Percentiles rank a stretch among this genome's conserved stretches.
These are phyloP conservation scores for Rhinoderma darwinii DNA, from an alignment of 2,113 vertebrate species.

Conservation along the genomic window DNA sequence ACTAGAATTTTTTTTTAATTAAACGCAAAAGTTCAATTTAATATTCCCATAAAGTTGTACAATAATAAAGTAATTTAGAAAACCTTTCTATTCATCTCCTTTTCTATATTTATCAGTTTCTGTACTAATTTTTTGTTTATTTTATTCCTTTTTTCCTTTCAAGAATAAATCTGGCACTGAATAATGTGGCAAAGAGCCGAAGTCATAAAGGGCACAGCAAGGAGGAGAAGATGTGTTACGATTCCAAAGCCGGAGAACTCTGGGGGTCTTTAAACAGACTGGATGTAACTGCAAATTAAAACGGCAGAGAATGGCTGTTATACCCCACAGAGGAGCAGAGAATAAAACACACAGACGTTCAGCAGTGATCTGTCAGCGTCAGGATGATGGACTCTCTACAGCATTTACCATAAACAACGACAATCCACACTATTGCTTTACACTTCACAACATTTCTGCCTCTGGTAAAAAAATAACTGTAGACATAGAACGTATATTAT, in stretches of 20 bases:
- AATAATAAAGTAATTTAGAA: too few relatives aligned
- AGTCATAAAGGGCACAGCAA: slow-evolving; percentile 15
- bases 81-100: too few relatives aligned
- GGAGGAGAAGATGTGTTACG: not conserved
- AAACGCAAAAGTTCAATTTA: too few relatives aligned
- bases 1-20: too few relatives aligned
- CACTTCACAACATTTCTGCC: slow-evolving; percentile 9
- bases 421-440: not conserved
- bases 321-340: not conserved
- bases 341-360: slow-evolving; percentile 27
- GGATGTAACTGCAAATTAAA: slow-evolving; percentile 43
- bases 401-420: slow-evolving; percentile 21
- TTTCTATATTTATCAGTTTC: too few relatives aligned
- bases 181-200: not conserved
- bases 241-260: not conserved
- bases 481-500: not conserved
- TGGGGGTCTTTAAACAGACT: slow-evolving; percentile 27
- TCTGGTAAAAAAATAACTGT: not conserved
- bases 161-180: not conserved
- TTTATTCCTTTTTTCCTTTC: not conserved
- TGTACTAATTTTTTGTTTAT: not conserved
- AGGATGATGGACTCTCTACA: slow-evolving; percentile 15
- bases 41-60: too few relatives aligned
- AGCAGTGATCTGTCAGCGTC: slow-evolving; percentile 41
- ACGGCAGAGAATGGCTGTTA: not conserved